These are phyloP conservation scores for Carpatolechia fugitivella DNA, from an alignment of 2,888 invertebrate species.

Conservation along the genomic window DNA sequence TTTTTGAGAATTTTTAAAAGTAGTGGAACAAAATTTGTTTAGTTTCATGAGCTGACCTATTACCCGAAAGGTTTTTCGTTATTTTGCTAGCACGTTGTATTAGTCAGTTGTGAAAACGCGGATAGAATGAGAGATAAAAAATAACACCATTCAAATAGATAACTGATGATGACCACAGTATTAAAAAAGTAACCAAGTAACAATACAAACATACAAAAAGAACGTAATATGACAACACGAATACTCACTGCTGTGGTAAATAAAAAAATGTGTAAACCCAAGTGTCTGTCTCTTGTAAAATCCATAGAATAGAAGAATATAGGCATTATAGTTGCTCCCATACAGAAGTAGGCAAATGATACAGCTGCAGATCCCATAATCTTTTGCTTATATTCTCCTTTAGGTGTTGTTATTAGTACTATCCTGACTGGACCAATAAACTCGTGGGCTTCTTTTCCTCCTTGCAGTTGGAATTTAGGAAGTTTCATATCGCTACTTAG, in stretches of 20 bases:
- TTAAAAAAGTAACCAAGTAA: too few relatives aligned
- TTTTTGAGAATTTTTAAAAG: too few relatives aligned
- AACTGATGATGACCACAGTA: too few relatives aligned
- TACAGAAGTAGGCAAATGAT: background rate
- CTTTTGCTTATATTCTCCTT: background rate
- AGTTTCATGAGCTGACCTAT: too few relatives aligned
- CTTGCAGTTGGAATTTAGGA: background rate
- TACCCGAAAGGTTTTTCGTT: too few relatives aligned
- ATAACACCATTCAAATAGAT: too few relatives aligned
- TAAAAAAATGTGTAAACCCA: background rate
- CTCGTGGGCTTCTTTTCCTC: background rate
- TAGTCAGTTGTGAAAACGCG: too few relatives aligned
- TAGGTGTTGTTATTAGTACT: background rate
- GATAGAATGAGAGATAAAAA: too few relatives aligned
- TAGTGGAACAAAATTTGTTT: too few relatives aligned
- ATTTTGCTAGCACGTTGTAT: too few relatives aligned
- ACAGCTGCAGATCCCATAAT: background rate
- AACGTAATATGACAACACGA: background rate
- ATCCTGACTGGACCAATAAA: background rate
- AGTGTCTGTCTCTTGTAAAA: background rate
- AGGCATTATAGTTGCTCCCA: background rate
- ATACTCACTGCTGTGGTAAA: background rate
- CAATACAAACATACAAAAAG: too few relatives aligned
- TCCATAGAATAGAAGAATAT: background rate
- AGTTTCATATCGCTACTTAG: background rate